Evolutionary conservation across 2,797 vertebrate species (phyloP), one percentile per base, ranked within the genome.

Genomic region (Ciconia nigra): DNA sequence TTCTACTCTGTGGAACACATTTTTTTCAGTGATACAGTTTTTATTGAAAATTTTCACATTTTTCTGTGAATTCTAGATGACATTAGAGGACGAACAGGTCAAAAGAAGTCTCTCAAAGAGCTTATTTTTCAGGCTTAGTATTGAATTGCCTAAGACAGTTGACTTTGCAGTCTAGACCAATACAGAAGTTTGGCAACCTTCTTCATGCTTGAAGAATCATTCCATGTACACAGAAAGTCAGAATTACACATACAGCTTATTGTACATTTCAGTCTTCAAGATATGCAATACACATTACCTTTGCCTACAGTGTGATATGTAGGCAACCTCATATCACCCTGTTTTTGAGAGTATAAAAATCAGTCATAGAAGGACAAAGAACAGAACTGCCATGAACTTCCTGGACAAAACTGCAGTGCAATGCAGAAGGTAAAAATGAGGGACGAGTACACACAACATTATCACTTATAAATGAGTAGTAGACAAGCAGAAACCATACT

Each of bases 91-190:
- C 90, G 73, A 21, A 92, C 33, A 54, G 73, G 67, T 93, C 85
- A 95, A 77, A 96, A 63, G 28, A 93, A 95, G 37, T 94, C 73
- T 91, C 74, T 94, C 52, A 92, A 44, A 88, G 24, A 81, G 15
- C 12, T 85, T 78, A 51, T 70, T 95, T 96, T 94, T 93, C 78
- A 86, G 58, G 57, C 16, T 93, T 95, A 78, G 91, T 92, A 94
- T 82, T 93, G 80, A 93, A 97, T 95, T 87, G 35, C 41, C 49
- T 95, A 93, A 93, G 77, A 96, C 3, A 33, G 62, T 37, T 90
- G 78, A 93, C 79, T 97, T 93, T 93, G 26, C 78, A 51, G 11
- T 71, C 51, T 87, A 54, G 33, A 55, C 5, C 5, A 59, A 46
- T 20, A 29, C 1, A 20, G 26, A 84, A 29, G 3, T 58, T 25